Evolutionary conservation across 2,113 vertebrate genomes (phyloP).

Genomic region (Mobula hypostoma): DNA sequence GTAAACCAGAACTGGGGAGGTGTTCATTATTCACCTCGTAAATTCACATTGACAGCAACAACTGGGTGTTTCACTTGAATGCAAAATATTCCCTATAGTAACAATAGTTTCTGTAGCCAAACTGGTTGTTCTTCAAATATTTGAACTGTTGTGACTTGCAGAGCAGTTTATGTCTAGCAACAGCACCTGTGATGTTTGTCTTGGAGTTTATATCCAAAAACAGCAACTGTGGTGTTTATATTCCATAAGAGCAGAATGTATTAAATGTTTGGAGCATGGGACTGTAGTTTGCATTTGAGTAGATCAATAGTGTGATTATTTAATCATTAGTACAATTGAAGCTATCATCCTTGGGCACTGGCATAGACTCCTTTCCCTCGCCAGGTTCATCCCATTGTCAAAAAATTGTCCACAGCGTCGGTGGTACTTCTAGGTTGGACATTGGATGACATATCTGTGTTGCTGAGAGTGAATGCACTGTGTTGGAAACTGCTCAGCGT

Average conservation of each 20-base stretch:
- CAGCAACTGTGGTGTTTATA: neutral
- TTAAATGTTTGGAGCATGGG: neutral
- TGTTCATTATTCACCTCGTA: neutral
- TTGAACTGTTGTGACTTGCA: conserved; percentile 17
- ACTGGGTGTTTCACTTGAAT: neutral
- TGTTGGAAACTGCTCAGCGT: too few relatives aligned
- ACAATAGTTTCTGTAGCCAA: neutral
- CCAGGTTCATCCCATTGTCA: too few relatives aligned
- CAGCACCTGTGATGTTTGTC: neutral
- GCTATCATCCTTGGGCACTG: too few relatives aligned
- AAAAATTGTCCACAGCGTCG: too few relatives aligned
- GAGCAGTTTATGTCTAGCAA: neutral
- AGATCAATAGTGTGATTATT: too few relatives aligned
- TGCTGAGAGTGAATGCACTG: too few relatives aligned
- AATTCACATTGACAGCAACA: neutral
- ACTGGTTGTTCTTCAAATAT: neutral
- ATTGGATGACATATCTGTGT: too few relatives aligned
- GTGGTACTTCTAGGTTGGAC: too few relatives aligned
- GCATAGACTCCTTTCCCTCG: too few relatives aligned
- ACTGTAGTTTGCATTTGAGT: neutral
- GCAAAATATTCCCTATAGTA: neutral
- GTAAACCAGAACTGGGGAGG: neutral
- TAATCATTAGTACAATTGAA: too few relatives aligned
- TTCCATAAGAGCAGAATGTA: neutral
- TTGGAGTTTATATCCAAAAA: neutral